Evolutionary conservation across 2,113 vertebrate species (phyloP), one percentile per base, ranked within the genome.

Genomic region (Nibea coibor): DNA sequence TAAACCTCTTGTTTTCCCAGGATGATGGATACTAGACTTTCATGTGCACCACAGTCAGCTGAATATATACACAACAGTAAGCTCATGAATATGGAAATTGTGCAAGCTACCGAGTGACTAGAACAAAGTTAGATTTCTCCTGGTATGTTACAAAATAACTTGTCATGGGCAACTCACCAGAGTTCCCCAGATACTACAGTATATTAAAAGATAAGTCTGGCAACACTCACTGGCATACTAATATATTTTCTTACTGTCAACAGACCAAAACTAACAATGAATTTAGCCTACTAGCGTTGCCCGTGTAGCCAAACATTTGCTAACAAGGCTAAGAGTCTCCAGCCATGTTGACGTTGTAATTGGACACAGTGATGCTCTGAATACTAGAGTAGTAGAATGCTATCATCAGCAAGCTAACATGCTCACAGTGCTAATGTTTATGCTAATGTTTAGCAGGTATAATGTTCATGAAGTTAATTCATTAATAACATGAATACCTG

Each of bases 1-100:
- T 16, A 39, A 39, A 39, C 57, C 48, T 63, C 59, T 54, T 63
- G 43, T 47, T 20, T 48, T 22, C 50, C 50, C 69, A 56, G n/a
- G 56, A 76, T 48, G 39, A 22, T 74, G 43, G 16, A 67, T 75
- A 79, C 81, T 80, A 62, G 50, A 86, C 63, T 82, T 83, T 71
- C 69, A 82, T 80, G 76, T 80, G 48, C 14, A 28, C 19, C 20
- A 45, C 64, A 80, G 71, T 74, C 72, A 63, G 54, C 42, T 81
- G 67, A 76, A 73, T 72, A 72, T 54, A 83, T 67, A 84, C 73
- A 70, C 26, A 72, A 57, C 22, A 65, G 75, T 35, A 12, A 45
- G 9, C 2, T 11, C 48, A 86, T 79, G 47, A 75, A 78, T 81
- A 79, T 73, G 51, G 66, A 84, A 73, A 81, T 20, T 31, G 43